Percentiles rank a stretch among this genome's conserved stretches.
Conservation (phyloP, 2,888 invertebrate species). For the Cybosia mesomella region DNA sequence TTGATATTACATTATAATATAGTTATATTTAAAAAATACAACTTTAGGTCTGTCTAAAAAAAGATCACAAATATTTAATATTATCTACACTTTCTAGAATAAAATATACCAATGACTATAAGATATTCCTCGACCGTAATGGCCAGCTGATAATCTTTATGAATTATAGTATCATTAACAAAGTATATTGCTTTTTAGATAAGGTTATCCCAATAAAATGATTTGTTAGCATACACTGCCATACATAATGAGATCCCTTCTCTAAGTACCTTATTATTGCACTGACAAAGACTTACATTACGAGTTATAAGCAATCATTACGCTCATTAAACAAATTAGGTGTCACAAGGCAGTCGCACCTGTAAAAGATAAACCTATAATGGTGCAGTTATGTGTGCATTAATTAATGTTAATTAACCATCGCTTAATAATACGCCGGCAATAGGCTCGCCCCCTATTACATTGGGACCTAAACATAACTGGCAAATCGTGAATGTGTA, state of each 20-base stretch:
- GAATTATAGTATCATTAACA: slow-evolving; percentile 30
- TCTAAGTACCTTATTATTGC: not conserved
- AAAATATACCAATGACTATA: not conserved
- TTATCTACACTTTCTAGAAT: not conserved
- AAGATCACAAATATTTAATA: not conserved
- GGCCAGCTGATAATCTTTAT: slow-evolving; percentile 9
- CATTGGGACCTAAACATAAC: too few relatives aligned
- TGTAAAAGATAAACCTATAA: too few relatives aligned
- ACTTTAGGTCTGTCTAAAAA: not conserved
- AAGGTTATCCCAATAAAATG: slow-evolving; percentile 18
- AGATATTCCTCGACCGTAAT: not conserved
- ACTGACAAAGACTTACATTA: slow-evolving; percentile 2
- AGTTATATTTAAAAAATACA: not conserved
- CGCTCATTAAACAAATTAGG: too few relatives aligned
- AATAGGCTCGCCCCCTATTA: too few relatives aligned
- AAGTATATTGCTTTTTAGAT: slow-evolving; percentile 27
- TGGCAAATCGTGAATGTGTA: too few relatives aligned
- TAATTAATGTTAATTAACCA: too few relatives aligned
- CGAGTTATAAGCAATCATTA: not conserved
- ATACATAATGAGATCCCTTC: slow-evolving; percentile 16
- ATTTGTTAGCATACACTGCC: slow-evolving; percentile 14
- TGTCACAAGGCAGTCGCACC: too few relatives aligned
- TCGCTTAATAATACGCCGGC: too few relatives aligned
- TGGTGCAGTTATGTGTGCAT: too few relatives aligned
- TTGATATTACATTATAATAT: not conserved